Percentiles rank a stretch among this genome's conserved stretches.
Evolutionary conservation across 2,797 vertebrate species (phyloP).

Genomic region (Poliocrania exsul): DNA sequence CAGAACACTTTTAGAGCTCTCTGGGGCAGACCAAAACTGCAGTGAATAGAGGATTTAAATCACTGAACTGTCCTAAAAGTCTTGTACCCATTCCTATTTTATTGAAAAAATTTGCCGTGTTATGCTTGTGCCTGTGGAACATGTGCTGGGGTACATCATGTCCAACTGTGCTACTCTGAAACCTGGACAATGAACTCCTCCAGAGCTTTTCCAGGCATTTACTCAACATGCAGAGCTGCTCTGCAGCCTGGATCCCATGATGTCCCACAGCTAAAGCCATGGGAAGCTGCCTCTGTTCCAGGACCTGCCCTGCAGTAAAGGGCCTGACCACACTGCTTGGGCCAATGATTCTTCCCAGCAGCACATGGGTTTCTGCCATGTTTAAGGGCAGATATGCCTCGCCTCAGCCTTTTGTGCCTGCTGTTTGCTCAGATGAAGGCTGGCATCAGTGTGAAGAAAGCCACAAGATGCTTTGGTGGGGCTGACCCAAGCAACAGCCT

Average conservation of each 20-base stretch:
- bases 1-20: background rate
- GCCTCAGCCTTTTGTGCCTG: background rate
- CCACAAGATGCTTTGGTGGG: background rate
- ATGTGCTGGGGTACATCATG: background rate
- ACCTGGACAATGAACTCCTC: background rate
- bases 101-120: background rate
- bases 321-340: background rate
- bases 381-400: background rate
- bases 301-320: background rate
- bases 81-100: background rate
- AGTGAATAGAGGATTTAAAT: background rate
- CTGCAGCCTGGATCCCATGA: background rate
- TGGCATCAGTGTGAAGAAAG: background rate
- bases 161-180: fast-evolving
- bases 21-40: background rate
- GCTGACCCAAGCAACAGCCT: background rate
- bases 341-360: fast-evolving
- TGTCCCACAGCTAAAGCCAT: background rate
- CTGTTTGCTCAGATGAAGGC: background rate
- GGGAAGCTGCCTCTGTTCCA: background rate
- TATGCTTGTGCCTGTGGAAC: background rate
- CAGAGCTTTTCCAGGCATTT: background rate
- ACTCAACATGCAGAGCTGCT: background rate
- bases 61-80: background rate
- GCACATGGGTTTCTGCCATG: background rate